Evolutionary conservation across 2,888 invertebrate species (phyloP).

Genomic region (Sarcophaga variegata): DNA sequence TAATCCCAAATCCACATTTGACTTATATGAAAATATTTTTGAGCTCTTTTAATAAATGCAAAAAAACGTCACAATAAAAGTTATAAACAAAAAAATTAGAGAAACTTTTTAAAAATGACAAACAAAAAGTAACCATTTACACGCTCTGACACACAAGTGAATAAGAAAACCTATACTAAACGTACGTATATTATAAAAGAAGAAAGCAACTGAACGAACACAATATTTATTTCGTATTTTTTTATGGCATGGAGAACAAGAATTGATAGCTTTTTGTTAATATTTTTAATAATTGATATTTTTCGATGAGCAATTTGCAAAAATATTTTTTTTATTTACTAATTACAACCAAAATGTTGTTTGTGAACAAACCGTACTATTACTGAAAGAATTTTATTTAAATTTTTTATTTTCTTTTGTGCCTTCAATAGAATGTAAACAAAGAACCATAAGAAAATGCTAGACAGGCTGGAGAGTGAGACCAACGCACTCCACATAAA

Average conservation of each 20-base stretch:
- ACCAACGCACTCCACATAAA: slow-evolving; percentile 1
- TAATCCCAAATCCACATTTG: slow-evolving; percentile 78
- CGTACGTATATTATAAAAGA: background rate
- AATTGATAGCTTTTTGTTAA: background rate
- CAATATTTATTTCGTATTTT: background rate
- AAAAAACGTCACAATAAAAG: slow-evolving; percentile 17
- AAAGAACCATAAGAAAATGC: slow-evolving; percentile 39
- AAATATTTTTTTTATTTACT: background rate
- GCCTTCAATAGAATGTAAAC: slow-evolving; percentile 34
- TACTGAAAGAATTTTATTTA: slow-evolving; percentile 26
- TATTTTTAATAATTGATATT: background rate
- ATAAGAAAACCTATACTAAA: slow-evolving; percentile 24
- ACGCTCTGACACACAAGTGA: background rate
- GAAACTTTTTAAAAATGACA: slow-evolving; percentile 3
- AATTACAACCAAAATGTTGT: background rate
- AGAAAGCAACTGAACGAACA: background rate
- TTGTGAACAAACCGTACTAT: background rate
- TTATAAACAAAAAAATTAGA: slow-evolving; percentile 23
- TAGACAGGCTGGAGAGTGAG: slow-evolving; percentile 27
- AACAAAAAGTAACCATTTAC: slow-evolving; percentile 21
- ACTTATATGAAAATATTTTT: slow-evolving; percentile 3
- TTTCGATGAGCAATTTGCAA: background rate
- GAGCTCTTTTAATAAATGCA: slow-evolving; percentile 9
- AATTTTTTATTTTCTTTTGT: slow-evolving; percentile 1
- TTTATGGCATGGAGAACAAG: background rate